These are phyloP conservation scores for Pristis pectinata DNA, from an alignment of 2,797 vertebrate species.

Conservation along the genomic window DNA sequence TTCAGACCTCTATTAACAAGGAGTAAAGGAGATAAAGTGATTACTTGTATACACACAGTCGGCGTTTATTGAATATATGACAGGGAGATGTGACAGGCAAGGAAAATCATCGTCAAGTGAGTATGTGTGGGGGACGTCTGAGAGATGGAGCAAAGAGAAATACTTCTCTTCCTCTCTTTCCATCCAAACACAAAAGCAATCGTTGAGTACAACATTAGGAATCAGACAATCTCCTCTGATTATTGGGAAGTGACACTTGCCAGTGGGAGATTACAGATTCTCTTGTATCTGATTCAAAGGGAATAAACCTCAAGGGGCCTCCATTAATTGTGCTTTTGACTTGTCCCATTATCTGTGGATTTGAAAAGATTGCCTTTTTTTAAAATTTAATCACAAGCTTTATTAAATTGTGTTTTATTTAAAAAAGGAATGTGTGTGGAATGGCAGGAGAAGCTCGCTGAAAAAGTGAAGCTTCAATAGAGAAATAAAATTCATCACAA, in stretches of 20 bases:
- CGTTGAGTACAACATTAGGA: neutral
- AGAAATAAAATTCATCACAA: neutral
- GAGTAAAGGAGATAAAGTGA: conserved; percentile 17
- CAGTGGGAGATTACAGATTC: neutral
- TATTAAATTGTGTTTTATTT: neutral
- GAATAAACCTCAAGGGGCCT: neutral
- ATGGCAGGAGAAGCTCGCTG: neutral
- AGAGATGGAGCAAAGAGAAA: neutral
- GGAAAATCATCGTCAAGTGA: neutral
- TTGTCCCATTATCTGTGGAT: neutral
- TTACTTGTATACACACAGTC: conserved; percentile 11
- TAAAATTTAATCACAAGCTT: neutral
- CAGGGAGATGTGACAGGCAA: neutral
- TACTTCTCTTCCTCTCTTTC: neutral
- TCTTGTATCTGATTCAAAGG: too few species aligned
- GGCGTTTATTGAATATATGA: neutral
- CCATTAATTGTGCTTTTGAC: neutral
- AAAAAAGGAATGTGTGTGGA: neutral
- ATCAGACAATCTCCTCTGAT: neutral
- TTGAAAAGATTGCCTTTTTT: neutral
- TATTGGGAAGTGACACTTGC: too few species aligned
- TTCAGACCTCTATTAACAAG: conserved; percentile 25
- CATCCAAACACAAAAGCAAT: neutral
- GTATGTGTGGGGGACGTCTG: neutral
- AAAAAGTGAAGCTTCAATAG: neutral